Conservation (phyloP, 2,797 vertebrate species). For the Tenualosa thibaudeaui region DNA sequence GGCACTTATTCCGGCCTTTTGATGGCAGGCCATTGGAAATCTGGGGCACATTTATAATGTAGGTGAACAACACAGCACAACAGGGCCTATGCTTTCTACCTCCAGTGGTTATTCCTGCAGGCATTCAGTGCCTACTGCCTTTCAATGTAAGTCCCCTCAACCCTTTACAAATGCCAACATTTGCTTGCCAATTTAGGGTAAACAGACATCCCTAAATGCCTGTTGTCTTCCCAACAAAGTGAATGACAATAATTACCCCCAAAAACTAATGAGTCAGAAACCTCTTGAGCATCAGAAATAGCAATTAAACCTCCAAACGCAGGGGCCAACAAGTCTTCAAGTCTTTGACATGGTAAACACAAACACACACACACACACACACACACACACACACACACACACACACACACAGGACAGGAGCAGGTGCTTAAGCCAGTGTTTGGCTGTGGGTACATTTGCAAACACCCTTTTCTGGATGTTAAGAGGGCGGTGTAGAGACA, state of each 20-base stretch:
- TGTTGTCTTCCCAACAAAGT: conserved; percentile 30
- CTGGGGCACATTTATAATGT: conserved; percentile 20
- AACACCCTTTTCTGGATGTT: not conserved
- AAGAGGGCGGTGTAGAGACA: not conserved
- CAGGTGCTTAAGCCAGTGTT: not conserved
- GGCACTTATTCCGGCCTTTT: not conserved
- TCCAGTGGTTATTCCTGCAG: not conserved
- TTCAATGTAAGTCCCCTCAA: not conserved
- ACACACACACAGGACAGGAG: not conserved
- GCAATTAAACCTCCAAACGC: conserved; percentile 33
- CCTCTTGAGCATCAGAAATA: conserved; percentile 38
- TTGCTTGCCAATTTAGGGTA: conserved; percentile 22
- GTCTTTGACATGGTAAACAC: not conserved
- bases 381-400: not conserved
- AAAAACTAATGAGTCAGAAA: conserved; percentile 35
- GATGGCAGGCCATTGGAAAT: conserved; percentile 2
- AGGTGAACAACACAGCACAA: conserved; percentile 13
- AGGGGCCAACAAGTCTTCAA: not conserved
- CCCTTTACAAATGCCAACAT: not conserved
- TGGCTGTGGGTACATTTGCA: not conserved
- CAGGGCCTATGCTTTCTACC: not conserved
- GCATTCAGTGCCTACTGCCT: not conserved
- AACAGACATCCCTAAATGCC: conserved; percentile 46
- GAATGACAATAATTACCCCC: conserved; percentile 50
- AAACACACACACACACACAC: not conserved